Conservation (phyloP, 2,797 vertebrate species). For the Channallabes apus region DNA sequence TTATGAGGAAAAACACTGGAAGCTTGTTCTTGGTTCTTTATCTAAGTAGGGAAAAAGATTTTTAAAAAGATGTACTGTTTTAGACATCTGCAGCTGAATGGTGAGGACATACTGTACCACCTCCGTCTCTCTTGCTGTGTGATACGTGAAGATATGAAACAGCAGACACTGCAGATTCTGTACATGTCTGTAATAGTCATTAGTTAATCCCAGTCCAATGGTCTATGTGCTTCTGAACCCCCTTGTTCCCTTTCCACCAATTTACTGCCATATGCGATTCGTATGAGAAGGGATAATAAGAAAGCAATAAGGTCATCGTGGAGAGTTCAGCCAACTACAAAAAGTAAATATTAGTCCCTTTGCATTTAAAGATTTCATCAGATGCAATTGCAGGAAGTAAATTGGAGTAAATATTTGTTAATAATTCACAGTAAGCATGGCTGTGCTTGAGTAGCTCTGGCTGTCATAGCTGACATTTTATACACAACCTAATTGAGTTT, state of each 20-base stretch:
- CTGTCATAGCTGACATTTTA: conserved; percentile 24
- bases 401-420: conserved; percentile 40
- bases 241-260: neutral
- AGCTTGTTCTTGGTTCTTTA: neutral
- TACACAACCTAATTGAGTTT: conserved; percentile 24
- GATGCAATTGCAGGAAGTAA: conserved; percentile 6
- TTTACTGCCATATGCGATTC: conserved; percentile 1
- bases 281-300: neutral
- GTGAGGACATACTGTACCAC: neutral
- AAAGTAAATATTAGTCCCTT: conserved; percentile 41
- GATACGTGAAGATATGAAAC: neutral
- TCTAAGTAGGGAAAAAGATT: neutral
- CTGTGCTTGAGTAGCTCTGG: conserved; percentile 14
- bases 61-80: neutral
- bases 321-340: neutral
- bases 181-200: conserved; percentile 11
- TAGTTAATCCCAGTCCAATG: conserved; percentile 15
- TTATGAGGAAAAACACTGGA: neutral
- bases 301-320: conserved; percentile 1
- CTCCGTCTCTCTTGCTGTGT: conserved; percentile 8
- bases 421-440: conserved; percentile 30
- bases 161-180: conserved; percentile 16
- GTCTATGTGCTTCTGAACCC: conserved; percentile 6
- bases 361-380: conserved; percentile 23
- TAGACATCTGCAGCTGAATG: neutral